Conservation (phyloP, 2,113 vertebrate species). For the Pseudopipra pipra region DNA sequence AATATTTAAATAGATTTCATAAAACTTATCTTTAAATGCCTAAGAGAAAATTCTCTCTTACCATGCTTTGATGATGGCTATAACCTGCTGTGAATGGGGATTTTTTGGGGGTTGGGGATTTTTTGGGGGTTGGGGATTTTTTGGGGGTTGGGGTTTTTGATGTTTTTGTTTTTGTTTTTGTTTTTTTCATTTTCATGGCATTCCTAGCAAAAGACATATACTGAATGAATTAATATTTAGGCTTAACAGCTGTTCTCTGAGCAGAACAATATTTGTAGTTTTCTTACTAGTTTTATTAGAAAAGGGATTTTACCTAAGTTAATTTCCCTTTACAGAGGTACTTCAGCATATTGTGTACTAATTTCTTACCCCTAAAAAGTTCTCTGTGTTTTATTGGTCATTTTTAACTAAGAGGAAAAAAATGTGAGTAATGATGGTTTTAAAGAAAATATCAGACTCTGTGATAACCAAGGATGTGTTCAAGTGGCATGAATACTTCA, state of each 20-base stretch:
- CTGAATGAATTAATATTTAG: background rate
- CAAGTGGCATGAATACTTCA: constrained; percentile 77
- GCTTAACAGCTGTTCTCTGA: background rate
- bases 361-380: background rate
- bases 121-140: background rate
- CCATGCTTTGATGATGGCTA: background rate
- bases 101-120: background rate
- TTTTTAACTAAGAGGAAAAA: constrained; percentile 21
- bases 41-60: background rate
- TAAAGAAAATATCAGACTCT: constrained; percentile 67
- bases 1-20: background rate
- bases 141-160: accelerated
- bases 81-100: background rate
- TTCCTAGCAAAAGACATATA: background rate
- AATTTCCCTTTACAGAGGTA: background rate
- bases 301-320: background rate
- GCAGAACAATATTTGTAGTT: background rate
- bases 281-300: background rate
- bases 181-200: background rate
- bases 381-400: background rate
- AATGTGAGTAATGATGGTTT: constrained; percentile 52
- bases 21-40: background rate
- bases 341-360: background rate
- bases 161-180: no score
- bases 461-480: constrained; percentile 64